Conservation (phyloP, 2,888 invertebrate genomes). For the Globia sparganii region DNA sequence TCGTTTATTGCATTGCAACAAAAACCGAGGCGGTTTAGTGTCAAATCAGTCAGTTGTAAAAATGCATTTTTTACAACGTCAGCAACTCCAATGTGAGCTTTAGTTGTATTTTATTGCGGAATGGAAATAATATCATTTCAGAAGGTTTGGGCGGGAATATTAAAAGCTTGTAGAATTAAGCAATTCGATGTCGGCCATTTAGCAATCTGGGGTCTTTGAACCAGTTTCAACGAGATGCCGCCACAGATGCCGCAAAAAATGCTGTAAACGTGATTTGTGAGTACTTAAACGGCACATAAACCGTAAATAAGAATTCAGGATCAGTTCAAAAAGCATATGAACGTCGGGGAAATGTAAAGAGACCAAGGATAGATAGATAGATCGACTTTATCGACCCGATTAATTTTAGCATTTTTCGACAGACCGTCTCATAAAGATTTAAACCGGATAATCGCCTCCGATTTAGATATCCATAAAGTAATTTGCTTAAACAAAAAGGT, state of each 20-base stretch:
- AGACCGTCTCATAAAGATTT: conserved; percentile 8
- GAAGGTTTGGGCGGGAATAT: conserved; percentile 24
- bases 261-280: conserved; percentile 42
- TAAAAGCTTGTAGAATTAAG: conserved; percentile 51
- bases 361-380: neutral
- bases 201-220: conserved; percentile 58
- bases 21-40: conserved; percentile 23
- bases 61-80: conserved; percentile 28
- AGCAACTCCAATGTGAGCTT: conserved; percentile 12
- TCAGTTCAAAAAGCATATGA: conserved; percentile 10
- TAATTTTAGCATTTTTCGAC: conserved; percentile 3
- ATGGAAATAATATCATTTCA: conserved; percentile 4
- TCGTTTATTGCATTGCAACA: conserved; percentile 30
- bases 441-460: conserved; percentile 13
- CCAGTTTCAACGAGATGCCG: conserved; percentile 44
- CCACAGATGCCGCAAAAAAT: conserved; percentile 38
- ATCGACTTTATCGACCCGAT: conserved; percentile 12
- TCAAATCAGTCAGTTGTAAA: conserved; percentile 21
- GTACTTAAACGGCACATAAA: conserved; percentile 32
- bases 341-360: conserved; percentile 6
- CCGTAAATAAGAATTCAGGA: conserved; percentile 30
- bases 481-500: conserved; percentile 12
- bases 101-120: conserved; percentile 17
- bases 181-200: conserved; percentile 55
- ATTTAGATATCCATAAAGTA: conserved; percentile 6